Evolutionary conservation across 2,888 invertebrate genomes (phyloP).

Genomic region (Drosophila tripunctata): DNA sequence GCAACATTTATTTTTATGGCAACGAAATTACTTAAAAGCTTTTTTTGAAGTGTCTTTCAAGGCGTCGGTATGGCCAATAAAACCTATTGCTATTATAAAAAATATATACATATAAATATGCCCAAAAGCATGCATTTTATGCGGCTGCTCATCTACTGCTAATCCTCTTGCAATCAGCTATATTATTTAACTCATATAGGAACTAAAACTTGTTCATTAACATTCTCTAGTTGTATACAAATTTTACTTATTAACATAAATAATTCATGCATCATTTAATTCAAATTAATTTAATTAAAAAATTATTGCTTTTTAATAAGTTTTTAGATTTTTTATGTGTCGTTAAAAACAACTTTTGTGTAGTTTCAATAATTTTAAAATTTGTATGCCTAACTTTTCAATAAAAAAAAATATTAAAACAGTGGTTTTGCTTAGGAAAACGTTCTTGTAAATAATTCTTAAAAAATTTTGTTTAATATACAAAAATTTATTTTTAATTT

Average conservation of each 20-base stretch:
- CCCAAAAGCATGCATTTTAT: not conserved
- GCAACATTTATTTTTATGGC: slow-evolving; percentile 46
- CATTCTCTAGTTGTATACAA: not conserved
- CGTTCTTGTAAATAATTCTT: too few relatives aligned
- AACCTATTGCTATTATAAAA: slow-evolving; percentile 34
- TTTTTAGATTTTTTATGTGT: not conserved
- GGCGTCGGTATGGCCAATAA: slow-evolving; percentile 43
- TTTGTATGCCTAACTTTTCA: too few relatives aligned
- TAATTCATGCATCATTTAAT: not conserved
- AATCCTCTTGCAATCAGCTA: slow-evolving; percentile 26
- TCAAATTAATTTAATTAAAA: slow-evolving; percentile 5
- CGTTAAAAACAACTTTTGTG: not conserved
- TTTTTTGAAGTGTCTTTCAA: slow-evolving; percentile 39
- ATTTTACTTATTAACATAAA: not conserved
- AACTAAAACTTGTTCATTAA: slow-evolving; percentile 16
- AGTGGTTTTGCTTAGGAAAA: too few relatives aligned
- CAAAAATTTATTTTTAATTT: too few relatives aligned
- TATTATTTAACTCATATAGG: not conserved
- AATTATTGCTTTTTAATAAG: not conserved
- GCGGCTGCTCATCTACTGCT: not conserved
- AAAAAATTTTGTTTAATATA: too few relatives aligned
- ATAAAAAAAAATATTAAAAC: too few relatives aligned
- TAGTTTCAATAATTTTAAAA: too few relatives aligned
- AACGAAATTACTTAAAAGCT: slow-evolving; percentile 48
- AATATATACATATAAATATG: not conserved